Conservation (phyloP, 2,888 invertebrate genomes). For the Agonopterix heracliana region DNA sequence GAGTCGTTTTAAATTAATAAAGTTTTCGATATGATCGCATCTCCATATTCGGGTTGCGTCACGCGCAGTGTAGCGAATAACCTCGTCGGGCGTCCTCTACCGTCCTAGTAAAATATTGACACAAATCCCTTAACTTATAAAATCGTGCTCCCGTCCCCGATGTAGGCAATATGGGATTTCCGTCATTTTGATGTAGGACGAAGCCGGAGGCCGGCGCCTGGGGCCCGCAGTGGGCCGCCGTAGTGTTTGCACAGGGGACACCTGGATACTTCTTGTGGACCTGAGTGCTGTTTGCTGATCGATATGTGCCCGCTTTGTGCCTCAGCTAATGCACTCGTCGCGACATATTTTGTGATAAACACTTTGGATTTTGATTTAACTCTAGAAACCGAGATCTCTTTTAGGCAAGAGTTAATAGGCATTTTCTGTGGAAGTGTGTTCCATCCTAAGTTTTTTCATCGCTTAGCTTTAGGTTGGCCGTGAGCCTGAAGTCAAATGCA, state of each 20-base stretch:
- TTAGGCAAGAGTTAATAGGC: too few species aligned
- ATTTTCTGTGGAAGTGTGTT: too few species aligned
- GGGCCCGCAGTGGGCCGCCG: constrained; percentile 34
- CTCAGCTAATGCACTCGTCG: constrained; percentile 25
- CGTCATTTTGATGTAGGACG: constrained; percentile 70
- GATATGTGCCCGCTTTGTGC: constrained; percentile 40
- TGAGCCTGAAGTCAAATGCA: too few species aligned
- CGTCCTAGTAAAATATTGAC: constrained; percentile 76
- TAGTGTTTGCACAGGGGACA: constrained; percentile 63
- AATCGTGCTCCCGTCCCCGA: constrained; percentile 69
- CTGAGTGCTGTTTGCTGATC: constrained; percentile 53
- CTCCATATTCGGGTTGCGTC: constrained; percentile 1
- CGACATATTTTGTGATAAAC: constrained; percentile 5
- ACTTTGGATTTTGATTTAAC: neutral
- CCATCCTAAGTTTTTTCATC: too few species aligned
- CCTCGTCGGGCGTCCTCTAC: constrained; percentile 37
- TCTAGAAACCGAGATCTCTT: too few species aligned
- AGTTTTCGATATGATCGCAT: constrained; percentile 30
- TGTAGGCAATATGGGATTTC: constrained; percentile 73
- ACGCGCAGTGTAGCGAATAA: constrained; percentile 20
- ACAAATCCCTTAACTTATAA: constrained; percentile 76
- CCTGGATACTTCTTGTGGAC: constrained; percentile 53
- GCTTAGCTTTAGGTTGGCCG: too few species aligned
- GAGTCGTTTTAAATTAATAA: constrained; percentile 52
- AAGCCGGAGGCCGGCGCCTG: constrained; percentile 20